Conservation (phyloP, 2,797 vertebrate genomes). For the Echeneis naucrates region DNA sequence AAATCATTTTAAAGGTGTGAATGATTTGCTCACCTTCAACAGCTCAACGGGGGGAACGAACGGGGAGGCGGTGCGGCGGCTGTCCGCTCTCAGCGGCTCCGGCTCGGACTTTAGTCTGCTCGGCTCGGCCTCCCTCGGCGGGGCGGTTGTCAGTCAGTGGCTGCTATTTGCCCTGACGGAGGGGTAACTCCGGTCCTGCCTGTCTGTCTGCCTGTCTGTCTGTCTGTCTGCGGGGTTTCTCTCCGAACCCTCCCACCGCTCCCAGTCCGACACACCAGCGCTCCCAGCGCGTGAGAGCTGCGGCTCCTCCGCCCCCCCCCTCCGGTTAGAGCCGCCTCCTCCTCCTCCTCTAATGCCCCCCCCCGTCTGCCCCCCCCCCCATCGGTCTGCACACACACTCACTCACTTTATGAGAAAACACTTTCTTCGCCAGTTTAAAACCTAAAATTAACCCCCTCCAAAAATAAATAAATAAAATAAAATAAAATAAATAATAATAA, state of each 20-base stretch:
- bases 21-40: no score
- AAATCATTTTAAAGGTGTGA: no score
- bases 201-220: no score
- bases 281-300: background rate
- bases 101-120: background rate
- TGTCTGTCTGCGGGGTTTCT: slow-evolving; percentile 52
- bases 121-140: slow-evolving; percentile 12
- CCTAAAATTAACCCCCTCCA: no score
- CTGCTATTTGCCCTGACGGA: slow-evolving; percentile 33
- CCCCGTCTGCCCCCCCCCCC: no score
- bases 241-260: slow-evolving; percentile 66
- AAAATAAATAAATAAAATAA: no score
- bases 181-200: slow-evolving; percentile 27
- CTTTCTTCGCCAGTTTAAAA: no score
- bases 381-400: no score
- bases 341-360: no score
- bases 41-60: slow-evolving; percentile 31
- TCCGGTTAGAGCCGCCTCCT: no score
- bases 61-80: background rate
- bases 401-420: no score
- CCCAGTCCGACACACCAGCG: slow-evolving; percentile 4
- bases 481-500: no score
- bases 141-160: slow-evolving; percentile 18
- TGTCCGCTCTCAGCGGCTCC: background rate
- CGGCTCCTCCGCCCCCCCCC: background rate